A percentile compares a stretch with the other conserved stretches of the same genome.
These are phyloP conservation scores for Enteromius anoplus DNA, from an alignment of 2,797 vertebrate species.

Conservation along the genomic window DNA sequence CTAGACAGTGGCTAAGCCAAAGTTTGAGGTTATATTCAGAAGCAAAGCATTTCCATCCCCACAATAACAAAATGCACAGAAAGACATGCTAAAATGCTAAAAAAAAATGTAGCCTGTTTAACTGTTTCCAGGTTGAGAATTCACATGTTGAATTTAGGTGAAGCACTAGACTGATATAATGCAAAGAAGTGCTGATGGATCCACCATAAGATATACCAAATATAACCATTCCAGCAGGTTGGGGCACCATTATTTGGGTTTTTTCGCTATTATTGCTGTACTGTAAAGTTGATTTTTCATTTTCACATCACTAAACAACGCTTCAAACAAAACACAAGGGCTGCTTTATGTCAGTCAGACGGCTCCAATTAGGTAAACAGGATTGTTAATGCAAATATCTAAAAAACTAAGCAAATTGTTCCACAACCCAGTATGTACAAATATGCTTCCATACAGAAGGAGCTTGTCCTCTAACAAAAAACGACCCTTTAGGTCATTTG, in stretches of 20 bases:
- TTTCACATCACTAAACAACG: background rate
- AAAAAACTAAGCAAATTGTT: background rate
- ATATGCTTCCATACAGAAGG: too few relatives aligned
- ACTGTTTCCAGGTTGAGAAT: background rate
- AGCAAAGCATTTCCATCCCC: conserved; percentile 14
- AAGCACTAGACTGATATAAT: background rate
- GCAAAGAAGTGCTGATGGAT: background rate
- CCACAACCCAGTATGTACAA: background rate
- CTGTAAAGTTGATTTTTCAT: background rate
- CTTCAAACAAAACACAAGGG: background rate
- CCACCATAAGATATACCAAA: background rate
- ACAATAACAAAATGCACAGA: conserved; percentile 6
- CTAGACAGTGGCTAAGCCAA: conserved; percentile 36
- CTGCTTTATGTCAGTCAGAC: background rate
- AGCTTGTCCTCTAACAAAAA: too few relatives aligned
- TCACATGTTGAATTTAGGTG: background rate
- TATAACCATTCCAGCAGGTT: background rate
- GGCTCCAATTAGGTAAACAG: background rate
- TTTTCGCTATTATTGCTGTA: background rate
- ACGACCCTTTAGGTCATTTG: too few relatives aligned
- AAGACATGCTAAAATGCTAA: conserved; percentile 13
- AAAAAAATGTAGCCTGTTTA: background rate
- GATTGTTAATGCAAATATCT: background rate
- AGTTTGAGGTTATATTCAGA: conserved; percentile 32
- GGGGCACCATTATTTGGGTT: background rate